These are phyloP conservation scores for Danionella cerebrum DNA, from an alignment of 2,113 vertebrate genomes.

Conservation along the genomic window DNA sequence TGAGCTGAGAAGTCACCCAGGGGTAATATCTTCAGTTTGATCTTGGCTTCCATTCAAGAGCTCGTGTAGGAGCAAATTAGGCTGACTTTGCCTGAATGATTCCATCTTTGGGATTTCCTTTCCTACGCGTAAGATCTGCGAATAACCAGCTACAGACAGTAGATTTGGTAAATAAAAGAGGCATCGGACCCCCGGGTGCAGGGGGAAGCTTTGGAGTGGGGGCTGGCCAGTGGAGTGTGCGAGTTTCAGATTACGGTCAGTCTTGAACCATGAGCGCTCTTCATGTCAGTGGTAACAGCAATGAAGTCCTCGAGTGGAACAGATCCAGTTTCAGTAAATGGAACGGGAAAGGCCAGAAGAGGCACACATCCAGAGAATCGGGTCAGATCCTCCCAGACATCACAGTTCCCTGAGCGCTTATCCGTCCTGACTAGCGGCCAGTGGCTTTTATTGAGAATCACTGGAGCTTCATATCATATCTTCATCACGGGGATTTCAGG, in stretches of 20 bases:
- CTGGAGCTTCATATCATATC: slow-evolving; percentile 23
- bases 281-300: slow-evolving; percentile 2
- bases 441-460: slow-evolving; percentile 18
- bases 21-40: neutral
- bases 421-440: slow-evolving; percentile 14
- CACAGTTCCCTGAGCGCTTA: neutral
- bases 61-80: slow-evolving; percentile 1
- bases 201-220: neutral
- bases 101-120: neutral
- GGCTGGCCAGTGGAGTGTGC: neutral
- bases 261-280: neutral
- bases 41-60: neutral
- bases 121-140: no score
- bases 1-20: neutral
- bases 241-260: neutral
- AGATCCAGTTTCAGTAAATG: neutral
- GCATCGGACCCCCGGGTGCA: no score
- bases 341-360: slow-evolving; percentile 1
- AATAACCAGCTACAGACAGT: no score
- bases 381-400: slow-evolving; percentile 14
- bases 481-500: slow-evolving; percentile 22
- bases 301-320: neutral
- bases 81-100: neutral
- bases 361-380: slow-evolving; percentile 6
- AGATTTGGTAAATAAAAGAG: no score